Evolutionary conservation across 1,140 invertebrate genomes (phyloP).

Genomic region (Pemphigus obesinymphae): DNA sequence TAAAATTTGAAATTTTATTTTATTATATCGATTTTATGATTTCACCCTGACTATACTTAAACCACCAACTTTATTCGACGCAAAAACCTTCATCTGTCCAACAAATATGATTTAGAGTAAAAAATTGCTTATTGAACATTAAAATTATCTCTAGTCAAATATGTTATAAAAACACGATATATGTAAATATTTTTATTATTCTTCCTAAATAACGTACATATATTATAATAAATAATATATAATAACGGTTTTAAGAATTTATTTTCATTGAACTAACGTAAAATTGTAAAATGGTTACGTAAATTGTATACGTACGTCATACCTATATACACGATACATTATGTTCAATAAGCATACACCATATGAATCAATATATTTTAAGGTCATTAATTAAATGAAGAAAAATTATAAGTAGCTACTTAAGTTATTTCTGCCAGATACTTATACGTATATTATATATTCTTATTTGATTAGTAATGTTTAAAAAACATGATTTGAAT

Average conservation of each 20-base stretch:
- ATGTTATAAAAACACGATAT: background rate
- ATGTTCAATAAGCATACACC: no score
- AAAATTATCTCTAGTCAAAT: background rate
- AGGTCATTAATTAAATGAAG: background rate
- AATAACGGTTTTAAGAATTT: no score
- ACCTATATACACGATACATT: no score
- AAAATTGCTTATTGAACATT: background rate
- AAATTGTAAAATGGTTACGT: no score
- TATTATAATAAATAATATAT: background rate
- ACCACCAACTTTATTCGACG: background rate
- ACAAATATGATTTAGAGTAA: constrained; percentile 5
- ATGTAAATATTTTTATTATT: background rate
- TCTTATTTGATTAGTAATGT: background rate
- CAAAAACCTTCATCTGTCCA: constrained; percentile 10
- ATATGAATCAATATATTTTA: background rate
- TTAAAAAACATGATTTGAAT: background rate
- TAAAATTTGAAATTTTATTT: background rate
- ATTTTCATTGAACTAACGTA: no score
- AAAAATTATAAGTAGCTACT: background rate
- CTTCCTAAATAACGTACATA: background rate
- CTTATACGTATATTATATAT: background rate
- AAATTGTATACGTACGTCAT: no score
- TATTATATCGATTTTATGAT: background rate
- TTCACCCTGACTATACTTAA: constrained; percentile 2
- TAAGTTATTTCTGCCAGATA: no score